Conservation (phyloP, 2,113 vertebrate species). For the Myiozetetes cayanensis region DNA sequence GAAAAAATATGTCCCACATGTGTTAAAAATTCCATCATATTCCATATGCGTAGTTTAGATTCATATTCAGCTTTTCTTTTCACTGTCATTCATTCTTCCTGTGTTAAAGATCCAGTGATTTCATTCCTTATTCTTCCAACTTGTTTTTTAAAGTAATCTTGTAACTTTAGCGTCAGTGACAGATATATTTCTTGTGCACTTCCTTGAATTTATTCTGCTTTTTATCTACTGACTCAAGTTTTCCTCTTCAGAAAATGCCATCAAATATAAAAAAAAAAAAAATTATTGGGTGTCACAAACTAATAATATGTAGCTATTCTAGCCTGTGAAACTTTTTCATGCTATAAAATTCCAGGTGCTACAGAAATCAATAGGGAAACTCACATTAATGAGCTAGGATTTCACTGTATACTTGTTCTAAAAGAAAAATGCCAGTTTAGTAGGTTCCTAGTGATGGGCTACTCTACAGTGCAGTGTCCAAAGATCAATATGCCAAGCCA, state of each 20-base stretch:
- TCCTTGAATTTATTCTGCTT: slow-evolving; percentile 35
- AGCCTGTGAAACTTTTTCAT: not conserved
- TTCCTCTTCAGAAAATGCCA: slow-evolving; percentile 65
- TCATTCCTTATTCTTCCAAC: slow-evolving; percentile 3
- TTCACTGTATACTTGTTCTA: not conserved
- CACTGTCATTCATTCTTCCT: not conserved
- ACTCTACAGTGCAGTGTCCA: not conserved
- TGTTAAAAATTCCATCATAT: not conserved
- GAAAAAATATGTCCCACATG: not conserved
- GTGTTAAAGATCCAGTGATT: not conserved
- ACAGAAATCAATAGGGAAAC: not conserved
- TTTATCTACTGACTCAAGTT: slow-evolving; percentile 55
- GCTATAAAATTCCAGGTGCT: not conserved
- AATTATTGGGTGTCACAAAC: not conserved
- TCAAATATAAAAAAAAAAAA: not conserved
- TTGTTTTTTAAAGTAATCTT: not conserved
- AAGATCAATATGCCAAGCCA: not conserved
- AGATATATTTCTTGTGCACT: not conserved
- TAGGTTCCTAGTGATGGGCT: not conserved
- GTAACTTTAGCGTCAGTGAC: not conserved
- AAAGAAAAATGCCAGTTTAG: slow-evolving; percentile 4
- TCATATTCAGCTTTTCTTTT: not conserved
- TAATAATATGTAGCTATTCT: slow-evolving; percentile 10
- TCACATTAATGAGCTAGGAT: not conserved
- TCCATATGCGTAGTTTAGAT: not conserved